Percentiles rank a stretch among this genome's conserved stretches.
Evolutionary conservation across 2,888 invertebrate species (phyloP).

Genomic region (Agriotes lineatus): DNA sequence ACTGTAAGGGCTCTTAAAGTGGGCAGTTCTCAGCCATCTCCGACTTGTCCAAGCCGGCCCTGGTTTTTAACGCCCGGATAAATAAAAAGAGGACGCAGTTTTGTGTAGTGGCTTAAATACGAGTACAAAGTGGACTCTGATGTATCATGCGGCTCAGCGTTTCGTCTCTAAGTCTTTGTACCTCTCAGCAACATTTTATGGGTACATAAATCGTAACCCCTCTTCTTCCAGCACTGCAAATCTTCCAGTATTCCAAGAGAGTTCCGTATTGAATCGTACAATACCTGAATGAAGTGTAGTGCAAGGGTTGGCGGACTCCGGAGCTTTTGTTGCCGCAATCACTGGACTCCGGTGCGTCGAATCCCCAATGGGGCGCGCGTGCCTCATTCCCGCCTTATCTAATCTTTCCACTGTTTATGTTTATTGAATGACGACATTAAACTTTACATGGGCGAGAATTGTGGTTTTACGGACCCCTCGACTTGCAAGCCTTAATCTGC

Average conservation of each 20-base stretch:
- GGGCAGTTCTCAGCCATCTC: no score
- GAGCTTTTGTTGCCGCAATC: not conserved
- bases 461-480: slow-evolving; percentile 16
- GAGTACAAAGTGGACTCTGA: slow-evolving; percentile 26
- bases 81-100: not conserved
- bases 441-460: slow-evolving; percentile 28
- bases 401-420: slow-evolving; percentile 50
- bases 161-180: slow-evolving; percentile 17
- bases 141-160: slow-evolving; percentile 22
- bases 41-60: no score
- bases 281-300: slow-evolving; percentile 22
- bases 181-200: slow-evolving; percentile 12
- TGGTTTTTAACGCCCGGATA: no score
- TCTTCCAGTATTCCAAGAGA: slow-evolving; percentile 6
- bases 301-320: slow-evolving; percentile 1
- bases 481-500: slow-evolving; percentile 8
- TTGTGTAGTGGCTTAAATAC: slow-evolving; percentile 18
- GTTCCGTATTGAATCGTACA: slow-evolving; percentile 22
- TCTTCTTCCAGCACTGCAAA: slow-evolving; percentile 8
- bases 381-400: slow-evolving; percentile 43
- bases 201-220: slow-evolving; percentile 27
- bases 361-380: not conserved
- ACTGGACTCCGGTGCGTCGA: slow-evolving; percentile 16
- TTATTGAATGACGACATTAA: slow-evolving; percentile 49
- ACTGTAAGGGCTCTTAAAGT: no score